Evolutionary conservation across 2,113 vertebrate species (phyloP).

Genomic region (Glaucidium brasilianum): DNA sequence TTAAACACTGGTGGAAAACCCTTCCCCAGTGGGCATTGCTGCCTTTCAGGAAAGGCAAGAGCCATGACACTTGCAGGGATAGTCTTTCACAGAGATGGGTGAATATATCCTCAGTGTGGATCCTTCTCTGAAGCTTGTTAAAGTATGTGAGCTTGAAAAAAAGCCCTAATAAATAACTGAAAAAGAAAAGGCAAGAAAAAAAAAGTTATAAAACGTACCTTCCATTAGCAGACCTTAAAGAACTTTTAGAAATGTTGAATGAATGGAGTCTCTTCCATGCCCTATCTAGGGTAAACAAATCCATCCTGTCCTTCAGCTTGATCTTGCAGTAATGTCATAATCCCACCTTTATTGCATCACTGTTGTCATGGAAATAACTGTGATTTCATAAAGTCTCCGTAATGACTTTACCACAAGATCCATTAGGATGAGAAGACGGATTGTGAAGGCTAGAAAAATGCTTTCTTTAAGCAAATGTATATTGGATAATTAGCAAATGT

Average conservation of each 20-base stretch:
- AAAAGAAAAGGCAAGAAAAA: not conserved
- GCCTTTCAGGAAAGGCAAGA: not conserved
- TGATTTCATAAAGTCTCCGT: slow-evolving; percentile 62
- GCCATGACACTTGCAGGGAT: not conserved
- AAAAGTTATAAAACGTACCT: not conserved
- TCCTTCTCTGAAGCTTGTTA: not conserved
- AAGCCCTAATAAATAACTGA: not conserved
- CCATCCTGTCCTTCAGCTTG: slow-evolving; percentile 57
- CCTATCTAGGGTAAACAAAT: slow-evolving; percentile 60
- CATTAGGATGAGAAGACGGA: slow-evolving; percentile 65
- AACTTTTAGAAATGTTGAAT: not conserved
- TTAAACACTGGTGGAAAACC: not conserved
- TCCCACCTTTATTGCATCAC: slow-evolving; percentile 65
- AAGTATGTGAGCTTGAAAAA: not conserved
- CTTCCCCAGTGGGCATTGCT: not conserved
- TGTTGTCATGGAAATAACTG: slow-evolving; percentile 70
- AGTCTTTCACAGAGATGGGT: not conserved
- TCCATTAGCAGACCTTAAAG: slow-evolving; percentile 42
- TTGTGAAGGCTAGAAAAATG: slow-evolving; percentile 49
- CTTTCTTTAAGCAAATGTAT: slow-evolving; percentile 57
- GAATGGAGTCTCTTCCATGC: slow-evolving; percentile 35
- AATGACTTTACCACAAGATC: slow-evolving; percentile 67
- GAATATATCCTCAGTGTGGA: not conserved
- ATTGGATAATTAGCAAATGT: slow-evolving; percentile 49
- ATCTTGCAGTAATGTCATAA: slow-evolving; percentile 67